phyloP scores from a whole-genome alignment of 1,140 invertebrate species.

The Lethrus apterus region DNA sequence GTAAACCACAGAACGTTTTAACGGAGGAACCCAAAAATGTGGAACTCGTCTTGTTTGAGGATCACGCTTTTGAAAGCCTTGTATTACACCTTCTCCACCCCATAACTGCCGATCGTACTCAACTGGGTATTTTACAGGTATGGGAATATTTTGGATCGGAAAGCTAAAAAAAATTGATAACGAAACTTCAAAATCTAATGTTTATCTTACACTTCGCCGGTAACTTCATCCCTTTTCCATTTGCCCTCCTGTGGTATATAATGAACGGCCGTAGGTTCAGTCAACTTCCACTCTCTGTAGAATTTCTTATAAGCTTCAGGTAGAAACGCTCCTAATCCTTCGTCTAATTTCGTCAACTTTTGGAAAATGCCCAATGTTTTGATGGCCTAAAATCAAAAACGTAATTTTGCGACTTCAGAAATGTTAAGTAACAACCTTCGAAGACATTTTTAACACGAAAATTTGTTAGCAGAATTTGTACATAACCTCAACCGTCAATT shows the following conservation, averaged over 20 bases:
- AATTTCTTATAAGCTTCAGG: constrained; percentile 85
- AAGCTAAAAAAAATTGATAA: constrained; percentile 44
- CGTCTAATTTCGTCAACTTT: constrained; percentile 31
- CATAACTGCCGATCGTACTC: constrained; percentile 84
- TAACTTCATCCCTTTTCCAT: constrained; percentile 65
- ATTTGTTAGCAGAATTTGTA: no score
- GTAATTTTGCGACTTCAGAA: no score
- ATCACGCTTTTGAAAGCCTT: constrained; percentile 73
- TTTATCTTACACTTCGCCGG: constrained; percentile 56
- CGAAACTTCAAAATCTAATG: constrained; percentile 8
- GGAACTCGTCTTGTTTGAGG: constrained; percentile 56
- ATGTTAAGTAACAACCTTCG: no score
- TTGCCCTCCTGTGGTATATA: constrained; percentile 68
- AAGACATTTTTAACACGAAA: no score
- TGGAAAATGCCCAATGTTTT: constrained; percentile 30
- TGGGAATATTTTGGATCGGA: constrained; percentile 68
- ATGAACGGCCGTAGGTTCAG: constrained; percentile 73
- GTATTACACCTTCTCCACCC: constrained; percentile 93
- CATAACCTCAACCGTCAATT: no score
- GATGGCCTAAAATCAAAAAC: constrained; percentile 17
- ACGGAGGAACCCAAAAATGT: constrained; percentile 78
- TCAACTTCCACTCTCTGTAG: constrained; percentile 74
- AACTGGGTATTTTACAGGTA: constrained; percentile 68
- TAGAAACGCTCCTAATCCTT: constrained; percentile 52
- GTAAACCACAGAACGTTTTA: constrained; percentile 77